Base-by-base conservation (phyloP, 1,140 invertebrate genomes). In the Anoplophora glabripennis region DNA sequence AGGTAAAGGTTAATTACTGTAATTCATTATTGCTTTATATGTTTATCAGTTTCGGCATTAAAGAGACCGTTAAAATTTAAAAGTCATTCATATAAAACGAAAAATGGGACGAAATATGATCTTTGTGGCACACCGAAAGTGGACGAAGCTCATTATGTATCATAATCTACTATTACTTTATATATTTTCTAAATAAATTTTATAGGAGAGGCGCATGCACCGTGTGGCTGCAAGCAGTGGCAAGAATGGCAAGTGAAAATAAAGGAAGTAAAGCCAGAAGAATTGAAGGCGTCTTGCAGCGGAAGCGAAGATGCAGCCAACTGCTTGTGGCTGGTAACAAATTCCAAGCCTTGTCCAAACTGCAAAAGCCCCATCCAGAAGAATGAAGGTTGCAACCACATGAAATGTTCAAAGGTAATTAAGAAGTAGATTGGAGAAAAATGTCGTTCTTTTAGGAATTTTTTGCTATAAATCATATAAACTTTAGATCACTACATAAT, bases 381-480 rank as follows among this genome's bases (percentile, higher is more conserved):
- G 68, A 89, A 88, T 71, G 88, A 89, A 75, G 88, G 88, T 0
- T 89, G 88, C 71, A 89, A 89, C 72, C 88, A 89, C 66, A 88
- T 89, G 84, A 87, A 88, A 66, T 89, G 88, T 73, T 86, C 83
- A 14, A 88, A 88, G 78, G 85, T 86, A 74, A 68, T 52, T n/a
- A 1, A 28, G 21, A 28, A 28, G 2, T 41, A 12, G 15, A 41
- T 41, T 12, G 15, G 7, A n/a, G 38, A 5, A 28, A 2, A 3
- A 28, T 28, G 2, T 28, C 5, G 3, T 28, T 28, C 17, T n/a
- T n/a, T n/a, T n/a, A n/a, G n/a, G 10, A 17, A 5, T 11, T 52
- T 40, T 1, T 5, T 28, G 21, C 21, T 28, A 5, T 28, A 28
- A 28, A 28, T n/a, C n/a, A n/a, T n/a, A n/a, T n/a, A n/a, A n/a